Conservation (phyloP, 2,113 vertebrate genomes). For the Zosterops hypoxanthus region DNA sequence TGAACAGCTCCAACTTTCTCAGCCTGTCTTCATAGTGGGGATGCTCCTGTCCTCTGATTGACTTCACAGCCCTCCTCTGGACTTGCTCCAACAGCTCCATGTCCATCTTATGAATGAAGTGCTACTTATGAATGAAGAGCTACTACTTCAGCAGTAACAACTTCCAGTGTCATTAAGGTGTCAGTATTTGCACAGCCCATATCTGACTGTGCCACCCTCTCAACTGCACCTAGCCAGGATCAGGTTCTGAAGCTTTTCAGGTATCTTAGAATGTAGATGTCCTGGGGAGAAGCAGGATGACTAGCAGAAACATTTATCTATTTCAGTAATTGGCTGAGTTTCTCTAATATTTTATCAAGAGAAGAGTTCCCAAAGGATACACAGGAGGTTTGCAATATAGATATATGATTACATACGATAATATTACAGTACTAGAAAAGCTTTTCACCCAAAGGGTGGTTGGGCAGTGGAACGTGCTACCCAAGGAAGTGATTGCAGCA, state of each 20-base stretch:
- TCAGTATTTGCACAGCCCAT: accelerated
- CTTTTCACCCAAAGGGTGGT: not conserved
- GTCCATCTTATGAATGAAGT: not conserved
- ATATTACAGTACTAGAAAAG: not conserved
- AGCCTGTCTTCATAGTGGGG: not conserved
- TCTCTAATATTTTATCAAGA: not conserved
- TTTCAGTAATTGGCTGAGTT: not conserved
- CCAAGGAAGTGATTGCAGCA: not conserved
- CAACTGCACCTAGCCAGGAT: not conserved
- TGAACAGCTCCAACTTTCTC: not conserved
- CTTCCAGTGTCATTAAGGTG: not conserved
- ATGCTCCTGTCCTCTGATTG: not conserved
- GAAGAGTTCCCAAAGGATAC: not conserved
- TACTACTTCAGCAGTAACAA: not conserved
- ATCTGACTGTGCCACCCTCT: accelerated
- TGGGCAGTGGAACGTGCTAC: not conserved
- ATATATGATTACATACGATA: not conserved
- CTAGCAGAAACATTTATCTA: not conserved
- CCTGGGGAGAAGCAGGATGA: not conserved
- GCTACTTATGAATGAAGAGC: not conserved
- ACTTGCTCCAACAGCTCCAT: not conserved
- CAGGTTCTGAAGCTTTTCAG: not conserved
- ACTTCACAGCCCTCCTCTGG: not conserved
- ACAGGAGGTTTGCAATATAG: not conserved
- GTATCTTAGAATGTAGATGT: not conserved